These are phyloP conservation scores for Drosophila lutescens DNA, from an alignment of 2,888 invertebrate genomes.

Conservation along the genomic window DNA sequence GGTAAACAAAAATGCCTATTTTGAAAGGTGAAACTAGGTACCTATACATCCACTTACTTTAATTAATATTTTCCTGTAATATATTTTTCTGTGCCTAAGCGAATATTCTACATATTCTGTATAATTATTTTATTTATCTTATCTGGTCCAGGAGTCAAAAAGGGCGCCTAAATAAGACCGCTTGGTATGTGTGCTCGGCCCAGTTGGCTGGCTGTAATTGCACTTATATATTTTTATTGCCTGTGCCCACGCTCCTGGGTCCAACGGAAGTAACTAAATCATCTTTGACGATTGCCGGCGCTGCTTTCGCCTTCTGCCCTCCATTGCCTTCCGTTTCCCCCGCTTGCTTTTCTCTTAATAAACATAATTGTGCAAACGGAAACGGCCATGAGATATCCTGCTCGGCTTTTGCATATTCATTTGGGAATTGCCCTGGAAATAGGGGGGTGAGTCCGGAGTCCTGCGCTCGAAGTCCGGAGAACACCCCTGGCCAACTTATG, in stretches of 20 bases:
- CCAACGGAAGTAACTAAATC: slow-evolving; percentile 81
- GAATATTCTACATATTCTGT: background rate
- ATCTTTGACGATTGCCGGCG: slow-evolving; percentile 78
- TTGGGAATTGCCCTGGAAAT: slow-evolving; percentile 72
- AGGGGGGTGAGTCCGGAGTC: slow-evolving; percentile 9
- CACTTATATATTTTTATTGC: slow-evolving; percentile 82
- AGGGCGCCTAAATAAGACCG: slow-evolving; percentile 66
- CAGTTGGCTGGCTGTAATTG: slow-evolving; percentile 79
- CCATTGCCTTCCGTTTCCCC: slow-evolving; percentile 5
- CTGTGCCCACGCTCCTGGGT: slow-evolving; percentile 52
- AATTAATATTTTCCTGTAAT: slow-evolving; percentile 4
- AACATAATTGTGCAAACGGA: slow-evolving; percentile 82
- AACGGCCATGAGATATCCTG: slow-evolving; percentile 78
- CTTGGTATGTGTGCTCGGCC: slow-evolving; percentile 31
- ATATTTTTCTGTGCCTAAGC: background rate
- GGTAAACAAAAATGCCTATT: background rate
- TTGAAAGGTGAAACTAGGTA: background rate
- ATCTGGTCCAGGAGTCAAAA: slow-evolving; percentile 22
- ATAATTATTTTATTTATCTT: slow-evolving; percentile 4
- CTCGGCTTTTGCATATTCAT: slow-evolving; percentile 82
- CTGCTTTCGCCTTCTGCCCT: slow-evolving; percentile 8
- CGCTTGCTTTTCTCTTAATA: slow-evolving; percentile 68
- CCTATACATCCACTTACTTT: background rate
- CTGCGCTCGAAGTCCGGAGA: background rate
- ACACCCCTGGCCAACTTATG: slow-evolving; percentile 71